Percentiles rank a stretch among this genome's conserved stretches.
Conservation (phyloP, 2,888 invertebrate species). For the Drosophila yooni region DNA sequence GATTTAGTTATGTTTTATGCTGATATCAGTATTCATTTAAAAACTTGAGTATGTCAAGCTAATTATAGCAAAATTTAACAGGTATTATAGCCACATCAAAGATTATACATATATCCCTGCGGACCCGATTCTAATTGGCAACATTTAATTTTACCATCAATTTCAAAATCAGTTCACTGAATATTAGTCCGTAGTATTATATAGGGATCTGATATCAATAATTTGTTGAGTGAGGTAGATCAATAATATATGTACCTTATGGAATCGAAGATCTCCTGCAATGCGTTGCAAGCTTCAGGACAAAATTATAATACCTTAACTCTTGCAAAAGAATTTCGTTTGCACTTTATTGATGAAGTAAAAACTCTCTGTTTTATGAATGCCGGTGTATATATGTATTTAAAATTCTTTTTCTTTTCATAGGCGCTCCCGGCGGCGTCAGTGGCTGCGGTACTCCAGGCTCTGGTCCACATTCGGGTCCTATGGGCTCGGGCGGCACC, state of each 20-base stretch:
- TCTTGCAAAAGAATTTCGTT: background rate
- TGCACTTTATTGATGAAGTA: background rate
- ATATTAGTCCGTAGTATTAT: too few relatives aligned
- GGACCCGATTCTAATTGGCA: too few relatives aligned
- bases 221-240: background rate
- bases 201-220: too few relatives aligned
- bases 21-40: background rate
- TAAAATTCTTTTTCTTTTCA: background rate
- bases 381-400: background rate
- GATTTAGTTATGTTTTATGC: background rate
- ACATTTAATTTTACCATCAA: too few relatives aligned
- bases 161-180: too few relatives aligned
- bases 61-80: too few relatives aligned
- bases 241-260: background rate
- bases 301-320: background rate
- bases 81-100: too few relatives aligned
- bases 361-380: background rate
- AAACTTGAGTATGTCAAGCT: background rate
- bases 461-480: conserved; percentile 84
- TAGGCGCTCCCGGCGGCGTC: conserved; percentile 84
- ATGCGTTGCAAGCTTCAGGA: background rate
- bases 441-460: conserved; percentile 85
- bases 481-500: conserved; percentile 85
- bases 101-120: too few relatives aligned
- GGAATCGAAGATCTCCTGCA: background rate